Conservation (phyloP, 2,113 vertebrate species). For the Cacatua alba region DNA sequence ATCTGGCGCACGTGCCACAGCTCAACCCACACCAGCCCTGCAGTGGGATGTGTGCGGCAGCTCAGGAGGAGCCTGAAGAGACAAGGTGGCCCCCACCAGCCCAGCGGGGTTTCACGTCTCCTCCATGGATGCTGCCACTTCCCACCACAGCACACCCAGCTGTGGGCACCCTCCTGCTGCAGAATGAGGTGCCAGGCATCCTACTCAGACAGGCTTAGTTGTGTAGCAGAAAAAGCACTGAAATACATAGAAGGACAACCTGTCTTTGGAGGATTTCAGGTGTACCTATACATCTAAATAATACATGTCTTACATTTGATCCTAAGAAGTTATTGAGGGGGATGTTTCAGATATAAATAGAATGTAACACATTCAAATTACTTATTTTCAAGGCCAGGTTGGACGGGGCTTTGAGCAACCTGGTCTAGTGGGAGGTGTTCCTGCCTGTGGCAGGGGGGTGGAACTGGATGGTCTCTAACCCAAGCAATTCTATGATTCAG, state of each 20-base stretch:
- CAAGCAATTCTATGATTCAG: background rate
- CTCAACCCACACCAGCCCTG: background rate
- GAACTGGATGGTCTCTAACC: background rate
- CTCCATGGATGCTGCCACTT: fast-evolving
- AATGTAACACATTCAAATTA: background rate
- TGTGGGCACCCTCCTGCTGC: background rate
- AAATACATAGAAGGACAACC: background rate
- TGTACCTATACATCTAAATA: background rate
- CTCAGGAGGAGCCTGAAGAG: background rate
- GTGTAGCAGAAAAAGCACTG: background rate
- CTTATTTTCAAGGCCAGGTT: background rate
- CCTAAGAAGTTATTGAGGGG: background rate
- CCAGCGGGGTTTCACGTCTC: fast-evolving
- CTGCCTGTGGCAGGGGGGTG: background rate
- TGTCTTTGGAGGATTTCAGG: background rate
- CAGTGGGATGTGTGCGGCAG: fast-evolving
- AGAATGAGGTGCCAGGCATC: background rate
- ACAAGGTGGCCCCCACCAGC: fast-evolving
- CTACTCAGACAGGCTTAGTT: background rate
- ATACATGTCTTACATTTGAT: background rate
- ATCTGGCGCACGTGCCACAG: background rate
- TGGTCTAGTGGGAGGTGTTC: background rate
- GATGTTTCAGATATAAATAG: background rate
- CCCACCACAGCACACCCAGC: background rate
- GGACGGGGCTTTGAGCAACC: background rate